These are phyloP conservation scores for Sciurus vulgaris DNA, from an alignment of 2,797 vertebrate species.

Conservation along the genomic window DNA sequence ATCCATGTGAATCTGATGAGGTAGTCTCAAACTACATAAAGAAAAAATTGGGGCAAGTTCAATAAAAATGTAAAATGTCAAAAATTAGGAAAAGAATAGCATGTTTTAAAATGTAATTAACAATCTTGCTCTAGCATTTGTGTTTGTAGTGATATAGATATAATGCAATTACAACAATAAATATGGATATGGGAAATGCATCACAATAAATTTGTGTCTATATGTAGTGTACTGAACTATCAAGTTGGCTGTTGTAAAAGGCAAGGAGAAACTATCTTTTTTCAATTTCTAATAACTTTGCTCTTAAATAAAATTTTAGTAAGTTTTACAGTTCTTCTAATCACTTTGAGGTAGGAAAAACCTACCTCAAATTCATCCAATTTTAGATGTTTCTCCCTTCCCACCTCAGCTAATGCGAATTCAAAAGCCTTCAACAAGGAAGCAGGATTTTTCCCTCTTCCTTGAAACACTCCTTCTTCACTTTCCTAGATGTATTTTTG, in stretches of 20 bases:
- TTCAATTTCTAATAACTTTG: neutral
- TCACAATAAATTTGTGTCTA: neutral
- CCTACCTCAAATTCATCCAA: neutral
- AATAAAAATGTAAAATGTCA: constrained; percentile 11
- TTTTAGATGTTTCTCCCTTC: neutral
- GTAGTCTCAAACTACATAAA: neutral
- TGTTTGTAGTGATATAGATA: neutral
- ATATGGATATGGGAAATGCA: neutral
- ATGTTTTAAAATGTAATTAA: neutral
- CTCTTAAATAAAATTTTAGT: neutral
- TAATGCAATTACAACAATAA: neutral
- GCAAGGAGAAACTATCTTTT: neutral
- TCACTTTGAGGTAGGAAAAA: neutral
- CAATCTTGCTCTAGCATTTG: neutral
- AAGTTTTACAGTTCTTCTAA: neutral
- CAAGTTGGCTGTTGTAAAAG: neutral
- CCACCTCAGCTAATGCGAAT: neutral
- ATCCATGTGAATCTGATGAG: neutral
- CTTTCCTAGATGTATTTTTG: neutral
- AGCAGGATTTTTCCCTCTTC: neutral
- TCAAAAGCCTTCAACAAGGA: neutral
- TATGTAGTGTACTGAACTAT: neutral
- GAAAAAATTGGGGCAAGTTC: neutral
- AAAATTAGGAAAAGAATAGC: neutral
- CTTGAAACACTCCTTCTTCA: neutral